phyloP scores from a whole-genome alignment of 2,797 vertebrate species.

The Sandelia bainsii region DNA sequence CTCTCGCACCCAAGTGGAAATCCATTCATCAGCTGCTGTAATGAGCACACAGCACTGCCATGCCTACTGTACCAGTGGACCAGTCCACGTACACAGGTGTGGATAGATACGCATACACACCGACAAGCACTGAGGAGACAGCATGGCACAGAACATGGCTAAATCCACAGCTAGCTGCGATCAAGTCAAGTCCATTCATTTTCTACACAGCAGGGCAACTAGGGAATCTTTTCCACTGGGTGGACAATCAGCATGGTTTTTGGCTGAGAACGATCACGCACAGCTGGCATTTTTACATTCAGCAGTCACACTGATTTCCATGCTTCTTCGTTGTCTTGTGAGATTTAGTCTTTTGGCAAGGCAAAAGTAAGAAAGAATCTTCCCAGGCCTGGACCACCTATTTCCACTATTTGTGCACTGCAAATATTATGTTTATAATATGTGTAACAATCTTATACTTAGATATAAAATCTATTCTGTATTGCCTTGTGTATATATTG shows the following conservation, averaged over 20 bases:
- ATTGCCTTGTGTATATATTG: background rate
- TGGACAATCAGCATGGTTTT: conserved; percentile 2
- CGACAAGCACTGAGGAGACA: background rate
- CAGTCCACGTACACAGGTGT: background rate
- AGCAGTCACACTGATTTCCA: conserved; percentile 7
- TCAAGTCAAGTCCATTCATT: conserved; percentile 14
- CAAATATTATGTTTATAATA: background rate
- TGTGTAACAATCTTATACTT: background rate
- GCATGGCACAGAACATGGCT: background rate
- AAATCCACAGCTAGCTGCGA: conserved; percentile 16
- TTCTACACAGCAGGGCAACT: background rate
- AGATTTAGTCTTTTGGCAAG: background rate
- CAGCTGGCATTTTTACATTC: conserved; percentile 1
- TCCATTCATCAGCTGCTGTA: conserved; percentile 76
- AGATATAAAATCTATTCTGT: background rate
- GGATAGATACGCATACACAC: background rate
- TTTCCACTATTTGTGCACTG: background rate
- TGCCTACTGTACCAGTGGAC: conserved; percentile 30
- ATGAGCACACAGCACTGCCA: conserved; percentile 57
- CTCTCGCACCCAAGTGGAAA: conserved; percentile 58
- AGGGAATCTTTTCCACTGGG: background rate
- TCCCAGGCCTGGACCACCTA: background rate
- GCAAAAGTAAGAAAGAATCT: background rate
- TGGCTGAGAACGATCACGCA: background rate
- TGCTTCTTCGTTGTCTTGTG: background rate